Conservation (phyloP, 2,113 vertebrate species). For the Cryptotis parvus region DNA sequence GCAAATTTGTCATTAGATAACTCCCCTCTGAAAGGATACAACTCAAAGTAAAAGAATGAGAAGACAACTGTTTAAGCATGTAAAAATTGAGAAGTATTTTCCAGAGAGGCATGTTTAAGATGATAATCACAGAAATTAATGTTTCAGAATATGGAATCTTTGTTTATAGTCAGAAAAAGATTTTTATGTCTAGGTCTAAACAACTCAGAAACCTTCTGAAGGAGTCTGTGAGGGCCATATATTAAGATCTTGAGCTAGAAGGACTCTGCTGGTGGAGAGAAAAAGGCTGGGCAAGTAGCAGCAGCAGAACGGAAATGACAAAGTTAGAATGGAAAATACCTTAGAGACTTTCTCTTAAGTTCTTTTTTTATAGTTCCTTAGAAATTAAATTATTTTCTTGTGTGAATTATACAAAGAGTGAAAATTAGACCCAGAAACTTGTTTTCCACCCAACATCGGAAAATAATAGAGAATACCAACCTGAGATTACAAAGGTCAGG, state of each 20-base stretch:
- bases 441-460: slow-evolving; percentile 7
- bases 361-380: slow-evolving; percentile 3
- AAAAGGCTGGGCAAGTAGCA: neutral
- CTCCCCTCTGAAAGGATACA: neutral
- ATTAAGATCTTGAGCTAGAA: neutral
- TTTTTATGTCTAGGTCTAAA: neutral
- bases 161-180: slow-evolving; percentile 7
- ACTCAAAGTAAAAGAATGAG: slow-evolving; percentile 21
- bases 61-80: slow-evolving; percentile 1
- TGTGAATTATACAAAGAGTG: neutral
- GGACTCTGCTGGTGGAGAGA: neutral
- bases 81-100: slow-evolving; percentile 3
- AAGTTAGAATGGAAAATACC: slow-evolving; percentile 11
- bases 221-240: neutral
- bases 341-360: neutral
- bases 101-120: neutral
- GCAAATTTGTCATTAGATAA: slow-evolving; percentile 30
- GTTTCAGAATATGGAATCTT: neutral
- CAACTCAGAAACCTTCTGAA: neutral
- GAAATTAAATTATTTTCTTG: neutral
- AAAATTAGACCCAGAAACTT: neutral
- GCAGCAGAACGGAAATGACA: neutral
- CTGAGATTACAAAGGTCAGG: neutral
- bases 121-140: neutral
- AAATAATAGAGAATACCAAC: neutral